Evolutionary conservation across 2,888 invertebrate species (phyloP), one percentile per base, ranked within the genome.

Genomic region (Andricus quercusramuli): DNA sequence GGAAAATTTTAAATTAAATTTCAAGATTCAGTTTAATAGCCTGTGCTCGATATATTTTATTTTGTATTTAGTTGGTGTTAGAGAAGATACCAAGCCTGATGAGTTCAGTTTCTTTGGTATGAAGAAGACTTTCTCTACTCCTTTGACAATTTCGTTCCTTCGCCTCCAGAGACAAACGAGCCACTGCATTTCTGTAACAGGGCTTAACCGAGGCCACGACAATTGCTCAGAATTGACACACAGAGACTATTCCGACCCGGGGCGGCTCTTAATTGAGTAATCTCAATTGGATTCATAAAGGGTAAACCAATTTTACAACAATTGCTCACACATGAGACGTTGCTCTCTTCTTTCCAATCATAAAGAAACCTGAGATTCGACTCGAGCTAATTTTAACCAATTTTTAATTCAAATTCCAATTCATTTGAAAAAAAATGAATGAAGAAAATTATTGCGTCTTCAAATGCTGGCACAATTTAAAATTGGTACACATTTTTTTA

Each of bases 281-380:
- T 90, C 86, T 89, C 88, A 88, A 88, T 89, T 89, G 87, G 84
- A 87, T 89, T 87, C 87, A 86, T 85, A 78, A 74, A 81, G 81
- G 85, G 84, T 87, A 87, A 89, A 86, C 83, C 89, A 90, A 89
- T 86, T 90, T 87, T 85, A 78, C 82, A 82, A 86, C 82, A 76
- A 87, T 85, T 83, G 83, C 84, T 82, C 62, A 56, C 65, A 47
- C 70, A 37, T 76, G 78, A 81, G 78, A 47, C 79, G 77, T 47
- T 76, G 77, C 59, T 79, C 77, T 44, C 74, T 51, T 78, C 80
- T 64, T 51, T 70, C 70, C 32, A 68, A 62, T 41, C 68, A 6
- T 51, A 74, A 74, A 56, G 74, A 74, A 74, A n/a, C 56, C 56
- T 56, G n/a, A 56, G n/a, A 56, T n/a, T 56, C 56, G 3, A n/a